phyloP scores from a whole-genome alignment of 2,888 invertebrate species.

The Tetanocera ferruginea region DNA sequence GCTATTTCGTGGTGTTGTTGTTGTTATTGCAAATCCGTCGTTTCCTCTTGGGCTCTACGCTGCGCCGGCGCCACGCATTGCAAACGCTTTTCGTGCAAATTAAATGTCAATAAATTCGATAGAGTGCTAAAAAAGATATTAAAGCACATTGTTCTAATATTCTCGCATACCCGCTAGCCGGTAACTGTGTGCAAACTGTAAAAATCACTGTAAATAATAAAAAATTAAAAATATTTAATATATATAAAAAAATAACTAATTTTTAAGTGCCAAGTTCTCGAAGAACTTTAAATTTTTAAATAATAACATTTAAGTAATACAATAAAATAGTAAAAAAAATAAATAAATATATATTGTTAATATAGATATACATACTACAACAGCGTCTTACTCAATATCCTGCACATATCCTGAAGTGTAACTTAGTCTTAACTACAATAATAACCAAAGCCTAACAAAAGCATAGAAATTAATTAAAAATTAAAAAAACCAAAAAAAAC shows the following conservation, averaged over 20 bases:
- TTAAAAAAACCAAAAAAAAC: background rate
- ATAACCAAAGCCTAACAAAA: too few species aligned
- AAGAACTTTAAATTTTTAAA: too few species aligned
- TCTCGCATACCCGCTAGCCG: too few species aligned
- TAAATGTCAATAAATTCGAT: background rate
- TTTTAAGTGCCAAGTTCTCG: too few species aligned
- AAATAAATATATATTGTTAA: too few species aligned
- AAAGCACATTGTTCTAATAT: background rate
- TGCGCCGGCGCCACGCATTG: background rate
- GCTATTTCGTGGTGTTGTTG: background rate
- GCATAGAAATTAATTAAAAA: background rate
- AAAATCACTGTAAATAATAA: background rate
- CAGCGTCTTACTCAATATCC: too few species aligned
- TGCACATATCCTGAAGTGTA: background rate
- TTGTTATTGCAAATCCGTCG: background rate
- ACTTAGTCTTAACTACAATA: background rate
- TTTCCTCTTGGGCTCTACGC: background rate
- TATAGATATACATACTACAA: too few species aligned
- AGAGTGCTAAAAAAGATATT: background rate
- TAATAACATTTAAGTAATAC: background rate
- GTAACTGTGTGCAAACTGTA: too few species aligned
- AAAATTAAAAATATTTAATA: background rate
- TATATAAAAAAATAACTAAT: background rate
- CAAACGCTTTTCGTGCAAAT: background rate
- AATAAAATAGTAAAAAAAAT: conserved; percentile 1